Base-by-base conservation (phyloP, 2,797 vertebrate genomes). In the Sebastes jordani region DNA sequence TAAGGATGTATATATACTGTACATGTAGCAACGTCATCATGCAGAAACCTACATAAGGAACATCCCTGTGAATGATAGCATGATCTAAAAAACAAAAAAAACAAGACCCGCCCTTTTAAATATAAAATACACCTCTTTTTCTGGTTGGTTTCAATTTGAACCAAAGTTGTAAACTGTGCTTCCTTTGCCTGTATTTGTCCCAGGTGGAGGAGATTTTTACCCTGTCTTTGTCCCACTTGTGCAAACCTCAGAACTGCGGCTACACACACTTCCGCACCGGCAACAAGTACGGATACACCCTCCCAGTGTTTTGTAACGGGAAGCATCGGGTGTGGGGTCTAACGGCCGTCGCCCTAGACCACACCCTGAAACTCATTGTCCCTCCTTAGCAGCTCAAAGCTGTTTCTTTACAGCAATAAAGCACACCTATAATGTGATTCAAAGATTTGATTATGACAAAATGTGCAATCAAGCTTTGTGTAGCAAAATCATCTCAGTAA, bases 161-260 rank as follows among this genome's bases (percentile, higher is more conserved):
- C 8, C 38, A 18, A 69, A 71, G 3, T 46, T 52, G 4, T 64
- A 13, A 76, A 14, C 2, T 30, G 2, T 65, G 8, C 10, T 34
- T 34, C 6, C 20, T 73, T 20, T 79, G 10, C 77, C 27, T 77
- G 16, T 78, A 73, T 77, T 54, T 14, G 0, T n/a, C 22, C 5
- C 86, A 98, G 98, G 98, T 98, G 32, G 97, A 97, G 16, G 96
- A 98, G 78, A 94, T 97, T 74, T 98, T 99, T 87, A 96, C 94
- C 0, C 38, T 99, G 84, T 94, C 97, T 0, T 77, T 99, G 80
- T 91, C 93, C 22, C 97, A 98, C 84, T 85, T 98, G 80, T 96
- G 96, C 64, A 89, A 90, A 49, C 93, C 93, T 0, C 88, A 91
- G 69, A 98, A 98, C 90, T 94, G 95, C 2, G 97, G 97, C 67